phyloP scores from a whole-genome alignment of 2,797 vertebrate genomes.

The Pipistrellus pygmaeus region DNA sequence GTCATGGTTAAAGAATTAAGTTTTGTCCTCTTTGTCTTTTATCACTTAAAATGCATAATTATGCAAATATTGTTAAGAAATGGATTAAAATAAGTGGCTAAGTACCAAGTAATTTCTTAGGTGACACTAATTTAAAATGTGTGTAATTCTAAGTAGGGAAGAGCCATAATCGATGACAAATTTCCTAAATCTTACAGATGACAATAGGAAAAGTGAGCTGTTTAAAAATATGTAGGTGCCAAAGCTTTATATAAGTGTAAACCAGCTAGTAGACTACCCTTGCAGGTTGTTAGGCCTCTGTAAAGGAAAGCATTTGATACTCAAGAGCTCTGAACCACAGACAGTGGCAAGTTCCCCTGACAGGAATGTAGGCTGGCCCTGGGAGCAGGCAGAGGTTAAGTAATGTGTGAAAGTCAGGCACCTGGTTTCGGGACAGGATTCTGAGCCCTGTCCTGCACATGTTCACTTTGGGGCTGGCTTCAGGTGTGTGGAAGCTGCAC shows the following conservation, averaged over 20 bases:
- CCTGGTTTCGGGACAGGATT: not conserved
- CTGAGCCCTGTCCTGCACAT: not conserved
- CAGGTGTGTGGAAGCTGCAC: fast-evolving
- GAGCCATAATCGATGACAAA: not conserved
- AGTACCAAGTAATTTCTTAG: not conserved
- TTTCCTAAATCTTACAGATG: conserved; percentile 36
- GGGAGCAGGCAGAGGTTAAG: not conserved
- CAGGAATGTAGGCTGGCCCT: not conserved
- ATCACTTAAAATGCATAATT: not conserved
- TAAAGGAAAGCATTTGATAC: not conserved
- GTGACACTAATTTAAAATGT: not conserved
- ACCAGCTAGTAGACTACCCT: not conserved
- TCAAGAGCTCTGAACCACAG: not conserved
- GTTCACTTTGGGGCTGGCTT: not conserved
- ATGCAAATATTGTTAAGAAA: conserved; percentile 11
- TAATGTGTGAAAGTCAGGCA: not conserved
- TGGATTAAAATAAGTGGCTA: not conserved
- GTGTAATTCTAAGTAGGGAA: not conserved
- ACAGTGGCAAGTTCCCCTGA: not conserved
- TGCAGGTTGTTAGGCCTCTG: not conserved
- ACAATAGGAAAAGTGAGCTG: not conserved
- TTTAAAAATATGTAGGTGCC: not conserved
- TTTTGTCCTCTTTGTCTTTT: not conserved
- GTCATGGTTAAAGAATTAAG: not conserved
- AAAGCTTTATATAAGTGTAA: not conserved